Base-by-base conservation (phyloP, 2,113 vertebrate genomes). In the Corythoichthys haematopterus region DNA sequence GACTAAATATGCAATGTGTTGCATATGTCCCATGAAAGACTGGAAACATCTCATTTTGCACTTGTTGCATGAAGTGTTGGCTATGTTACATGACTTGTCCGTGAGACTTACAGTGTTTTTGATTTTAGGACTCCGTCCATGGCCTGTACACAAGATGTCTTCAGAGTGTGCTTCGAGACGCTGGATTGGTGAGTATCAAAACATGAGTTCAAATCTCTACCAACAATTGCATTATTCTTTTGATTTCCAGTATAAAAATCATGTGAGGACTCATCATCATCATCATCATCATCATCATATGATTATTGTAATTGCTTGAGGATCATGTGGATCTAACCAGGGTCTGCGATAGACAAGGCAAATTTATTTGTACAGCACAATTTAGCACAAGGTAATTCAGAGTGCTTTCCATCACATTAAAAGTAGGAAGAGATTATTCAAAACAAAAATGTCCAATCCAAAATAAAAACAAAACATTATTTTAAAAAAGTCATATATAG, bases 131-230 rank as follows among this genome's bases (percentile, higher is more conserved):
- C 88, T 94, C 93, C 0, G 94, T 96, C 59, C 97, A 92, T 52
- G 91, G 93, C 36, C 93, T 98, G 43, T 98, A 96, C 81, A 96
- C 94, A 69, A 98, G 93, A 92, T 98, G 97, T 89, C 94, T 99
- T 68, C 97, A 98, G 91, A 94, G 95, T 84, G 91, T 98, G 67
- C 73, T 99, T 81, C 93, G 94, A 84, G 97, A 99, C 81, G 94
- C 96, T 0, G 93, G 92, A 56, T 87, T 98, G 94, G 97, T 99
- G 90, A 94, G 93, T 83, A 60, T 6, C 11, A 14, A 35, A 35
- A 57, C 47, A 16, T 15, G 4, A 4, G 14, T 45, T 28, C 9
- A 0, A 3, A 35, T 10, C 52, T 10, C 0, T 20, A 3, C 33
- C 46, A 63, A 28, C 59, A 12, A 15, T 43, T 62, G 3, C 38